phyloP scores from a whole-genome alignment of 2,888 invertebrate species.

The Shargacucullia verbasci region DNA sequence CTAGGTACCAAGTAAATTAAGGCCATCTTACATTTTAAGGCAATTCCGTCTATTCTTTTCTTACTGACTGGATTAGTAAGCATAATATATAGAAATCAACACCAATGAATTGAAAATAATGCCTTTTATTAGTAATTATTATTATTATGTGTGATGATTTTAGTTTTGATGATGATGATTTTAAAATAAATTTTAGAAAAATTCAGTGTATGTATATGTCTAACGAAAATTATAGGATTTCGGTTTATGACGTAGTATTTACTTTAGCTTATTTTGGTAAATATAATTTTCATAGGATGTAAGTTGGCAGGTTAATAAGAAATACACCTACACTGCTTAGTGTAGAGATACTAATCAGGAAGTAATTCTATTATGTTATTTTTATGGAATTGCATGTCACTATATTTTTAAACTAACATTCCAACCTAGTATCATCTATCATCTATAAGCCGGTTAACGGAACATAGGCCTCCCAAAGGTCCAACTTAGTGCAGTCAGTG shows the following conservation, averaged over 20 bases:
- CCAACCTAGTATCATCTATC: slow-evolving; percentile 35
- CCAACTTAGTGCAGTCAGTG: no score
- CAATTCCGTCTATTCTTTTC: no score
- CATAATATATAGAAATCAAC: no score
- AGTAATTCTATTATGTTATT: slow-evolving; percentile 6
- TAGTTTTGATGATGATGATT: no score
- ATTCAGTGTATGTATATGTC: slow-evolving; percentile 24
- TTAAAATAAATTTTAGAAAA: not conserved
- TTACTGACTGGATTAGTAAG: no score
- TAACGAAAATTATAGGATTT: slow-evolving; percentile 14
- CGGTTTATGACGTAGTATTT: slow-evolving; percentile 7
- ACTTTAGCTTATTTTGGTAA: slow-evolving; percentile 19
- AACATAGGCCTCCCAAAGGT: no score
- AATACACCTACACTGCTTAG: slow-evolving; percentile 10
- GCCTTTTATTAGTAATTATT: no score
- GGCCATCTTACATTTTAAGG: no score
- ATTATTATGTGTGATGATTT: no score
- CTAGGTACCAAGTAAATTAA: no score
- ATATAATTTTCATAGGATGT: slow-evolving; percentile 16
- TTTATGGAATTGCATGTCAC: slow-evolving; percentile 12
- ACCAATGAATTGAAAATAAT: no score
- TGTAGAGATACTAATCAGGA: slow-evolving; percentile 13
- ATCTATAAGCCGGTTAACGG: no score
- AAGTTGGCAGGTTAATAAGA: slow-evolving; percentile 31
- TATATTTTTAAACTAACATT: slow-evolving; percentile 46